Conservation (phyloP, 2,797 vertebrate species). For the Crax fasciolata region DNA sequence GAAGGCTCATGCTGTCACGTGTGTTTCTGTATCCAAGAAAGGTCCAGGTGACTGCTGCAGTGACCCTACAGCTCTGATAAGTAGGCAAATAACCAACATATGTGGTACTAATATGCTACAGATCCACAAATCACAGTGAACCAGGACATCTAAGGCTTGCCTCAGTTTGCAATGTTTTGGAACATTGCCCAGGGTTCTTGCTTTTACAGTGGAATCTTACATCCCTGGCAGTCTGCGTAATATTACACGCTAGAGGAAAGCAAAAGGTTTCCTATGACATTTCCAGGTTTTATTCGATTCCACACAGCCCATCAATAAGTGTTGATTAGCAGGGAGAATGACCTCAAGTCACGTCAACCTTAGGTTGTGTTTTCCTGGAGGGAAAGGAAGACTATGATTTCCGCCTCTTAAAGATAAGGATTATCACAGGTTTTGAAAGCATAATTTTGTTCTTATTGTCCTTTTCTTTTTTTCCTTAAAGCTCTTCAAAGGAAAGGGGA, state of each 20-base stretch:
- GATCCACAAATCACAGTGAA: not conserved
- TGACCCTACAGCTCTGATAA: not conserved
- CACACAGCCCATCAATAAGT: conserved; percentile 51
- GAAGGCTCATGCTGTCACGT: accelerated
- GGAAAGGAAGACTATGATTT: conserved; percentile 56
- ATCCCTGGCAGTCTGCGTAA: not conserved
- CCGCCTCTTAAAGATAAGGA: not conserved
- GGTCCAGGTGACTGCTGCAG: not conserved
- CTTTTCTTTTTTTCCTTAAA: not conserved
- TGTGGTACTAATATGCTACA: not conserved
- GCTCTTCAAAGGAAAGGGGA: not conserved
- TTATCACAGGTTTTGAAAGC: conserved; percentile 14
- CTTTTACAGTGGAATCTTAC: not conserved
- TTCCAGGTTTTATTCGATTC: conserved; percentile 75
- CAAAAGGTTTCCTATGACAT: conserved; percentile 69
- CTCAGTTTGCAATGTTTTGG: not conserved
- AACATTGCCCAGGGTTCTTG: not conserved
- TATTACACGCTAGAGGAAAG: conserved; percentile 49
- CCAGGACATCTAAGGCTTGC: not conserved
- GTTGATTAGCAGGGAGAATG: conserved; percentile 58
- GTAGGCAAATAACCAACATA: not conserved
- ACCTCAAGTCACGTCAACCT: conserved; percentile 59
- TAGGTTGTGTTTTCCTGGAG: conserved; percentile 54
- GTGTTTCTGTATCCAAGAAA: not conserved
- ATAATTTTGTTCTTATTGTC: not conserved